A percentile compares a stretch with the other conserved stretches of the same genome.
Conservation (phyloP, 2,888 invertebrate genomes). For the Trachelus tabidus region DNA sequence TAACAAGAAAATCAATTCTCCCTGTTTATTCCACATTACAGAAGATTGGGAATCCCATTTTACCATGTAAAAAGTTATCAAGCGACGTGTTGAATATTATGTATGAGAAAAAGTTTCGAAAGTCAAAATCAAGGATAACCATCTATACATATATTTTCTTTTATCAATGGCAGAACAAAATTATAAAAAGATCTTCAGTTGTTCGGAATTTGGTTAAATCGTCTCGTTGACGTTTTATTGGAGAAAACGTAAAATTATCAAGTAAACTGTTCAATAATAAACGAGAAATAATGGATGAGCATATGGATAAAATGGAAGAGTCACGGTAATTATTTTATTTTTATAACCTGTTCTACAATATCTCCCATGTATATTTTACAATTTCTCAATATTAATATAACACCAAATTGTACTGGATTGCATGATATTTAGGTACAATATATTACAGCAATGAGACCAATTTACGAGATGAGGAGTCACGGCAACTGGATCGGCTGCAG, state of each 20-base stretch:
- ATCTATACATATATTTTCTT: background rate
- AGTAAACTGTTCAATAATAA: background rate
- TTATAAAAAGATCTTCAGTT: background rate
- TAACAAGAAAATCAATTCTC: too few species aligned
- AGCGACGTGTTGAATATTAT: too few species aligned
- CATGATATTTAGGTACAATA: background rate
- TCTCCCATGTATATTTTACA: background rate
- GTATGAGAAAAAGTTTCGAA: background rate
- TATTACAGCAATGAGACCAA: background rate
- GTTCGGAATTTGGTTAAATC: background rate
- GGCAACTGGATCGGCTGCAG: background rate
- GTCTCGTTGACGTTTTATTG: background rate
- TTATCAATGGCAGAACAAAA: background rate
- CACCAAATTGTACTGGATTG: background rate
- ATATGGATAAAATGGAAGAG: background rate
- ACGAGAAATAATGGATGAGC: background rate
- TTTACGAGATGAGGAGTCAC: background rate
- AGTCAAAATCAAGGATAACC: background rate
- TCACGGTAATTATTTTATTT: background rate
- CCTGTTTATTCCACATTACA: too few species aligned
- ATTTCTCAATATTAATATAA: background rate
- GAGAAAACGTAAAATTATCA: background rate
- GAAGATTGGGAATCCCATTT: too few species aligned
- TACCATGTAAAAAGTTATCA: too few species aligned
- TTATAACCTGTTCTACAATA: background rate